Base-by-base conservation (phyloP, 1,140 invertebrate species). In the Achroia grisella region DNA sequence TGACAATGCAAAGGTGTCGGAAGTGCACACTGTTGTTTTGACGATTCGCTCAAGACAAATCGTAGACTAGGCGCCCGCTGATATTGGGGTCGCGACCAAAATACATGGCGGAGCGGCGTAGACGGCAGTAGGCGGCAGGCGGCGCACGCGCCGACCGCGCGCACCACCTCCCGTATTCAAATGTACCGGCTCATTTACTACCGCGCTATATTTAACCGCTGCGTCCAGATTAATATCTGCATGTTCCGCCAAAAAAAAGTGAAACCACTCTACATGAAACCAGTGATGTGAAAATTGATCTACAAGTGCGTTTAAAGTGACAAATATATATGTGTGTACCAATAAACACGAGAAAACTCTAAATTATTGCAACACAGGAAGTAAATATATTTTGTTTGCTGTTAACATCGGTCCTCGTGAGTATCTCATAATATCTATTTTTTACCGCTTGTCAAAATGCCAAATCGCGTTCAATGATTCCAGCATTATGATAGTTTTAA, bases 81-180 rank as follows among this genome's bases (percentile, higher is more conserved):
- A 70, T 73, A 81, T 79, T 77, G 78, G 70, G 80, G 78, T 78
- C 76, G 78, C 62, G 74, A 77, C 76, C 50, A 79, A 82, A 84
- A 82, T 84, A 82, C 71, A 79, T 75, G 63, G 59, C 67, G 71
- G 62, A 58, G 56, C 57, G 51, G 51, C 52, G 56, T 61, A 62
- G 58, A 59, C 71, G 67, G 57, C 78, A 80, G 74, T 80, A 78
- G 75, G 73, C 69, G 74, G 62, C 63, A 70, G 66, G 70, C 80
- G 75, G 80, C 80, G 74, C 68, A 71, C 67, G 75, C 78, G 80
- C 80, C 76, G 66, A 73, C 69, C 74, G 74, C 75, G 74, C 79
- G 66, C 67, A 62, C 29, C 67, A 45, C 61, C 53, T 58, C 56
- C 60, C 58, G 60, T 52, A 62, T 66, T 59, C 64, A 42, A 71